Evolutionary conservation across 2,888 invertebrate genomes (phyloP).

Genomic region (Meloe dianella): DNA sequence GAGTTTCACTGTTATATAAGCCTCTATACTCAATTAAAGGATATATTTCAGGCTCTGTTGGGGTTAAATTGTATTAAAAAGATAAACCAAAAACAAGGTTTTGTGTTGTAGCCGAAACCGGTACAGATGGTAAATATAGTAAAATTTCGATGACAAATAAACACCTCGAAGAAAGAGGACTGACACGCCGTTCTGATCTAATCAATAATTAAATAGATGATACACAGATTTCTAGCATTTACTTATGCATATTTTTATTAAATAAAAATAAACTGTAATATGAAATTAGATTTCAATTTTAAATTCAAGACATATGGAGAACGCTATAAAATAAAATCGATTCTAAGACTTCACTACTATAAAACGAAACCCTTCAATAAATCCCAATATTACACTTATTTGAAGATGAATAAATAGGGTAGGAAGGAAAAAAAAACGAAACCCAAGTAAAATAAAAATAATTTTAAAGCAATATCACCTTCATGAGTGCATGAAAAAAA

Average conservation of each 20-base stretch:
- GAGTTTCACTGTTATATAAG: slow-evolving; percentile 7
- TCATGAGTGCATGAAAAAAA: too few species aligned
- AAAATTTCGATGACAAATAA: too few species aligned
- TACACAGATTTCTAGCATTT: too few species aligned
- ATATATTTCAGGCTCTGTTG: neutral
- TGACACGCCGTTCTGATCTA: too few species aligned
- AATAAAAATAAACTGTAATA: neutral
- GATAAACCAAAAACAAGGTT: neutral
- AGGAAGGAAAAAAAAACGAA: neutral
- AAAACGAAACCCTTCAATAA: neutral
- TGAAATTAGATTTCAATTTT: neutral
- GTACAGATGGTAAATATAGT: too few species aligned
- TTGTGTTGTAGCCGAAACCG: too few species aligned
- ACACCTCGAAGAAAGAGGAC: too few species aligned
- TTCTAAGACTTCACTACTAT: neutral
- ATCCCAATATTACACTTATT: neutral
- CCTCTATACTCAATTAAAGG: slow-evolving; percentile 6
- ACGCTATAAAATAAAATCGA: neutral
- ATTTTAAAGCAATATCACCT: neutral
- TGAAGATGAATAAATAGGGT: neutral
- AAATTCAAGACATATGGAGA: neutral
- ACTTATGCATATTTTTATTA: neutral
- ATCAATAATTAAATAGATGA: too few species aligned
- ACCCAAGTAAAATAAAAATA: neutral
- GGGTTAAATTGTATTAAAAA: neutral